Base-by-base conservation (phyloP, 1,140 invertebrate species). In the Magallana gigas region DNA sequence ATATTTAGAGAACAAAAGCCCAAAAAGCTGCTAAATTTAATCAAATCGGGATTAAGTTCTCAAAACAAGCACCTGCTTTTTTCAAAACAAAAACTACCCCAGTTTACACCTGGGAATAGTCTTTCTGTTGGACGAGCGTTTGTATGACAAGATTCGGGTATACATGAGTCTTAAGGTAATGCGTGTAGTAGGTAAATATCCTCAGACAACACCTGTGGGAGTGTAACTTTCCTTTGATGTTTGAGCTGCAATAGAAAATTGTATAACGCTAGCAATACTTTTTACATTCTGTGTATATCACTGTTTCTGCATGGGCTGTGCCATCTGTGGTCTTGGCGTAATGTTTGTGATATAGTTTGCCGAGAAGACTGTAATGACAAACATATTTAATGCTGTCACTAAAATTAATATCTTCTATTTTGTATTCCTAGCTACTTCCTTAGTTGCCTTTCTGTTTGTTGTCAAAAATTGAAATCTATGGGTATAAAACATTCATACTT, bases 21-120 rank as follows among this genome's bases (percentile, higher is more conserved):
- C 23, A 76, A 76, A 76, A 76, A 76, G 68, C 68, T 76, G 68
- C 68, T 76, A 76, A 76, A 76, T 76, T 76, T 76, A 76, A 76
- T 76, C 68, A 76, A 76, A 76, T 76, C 23, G 68, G 68, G 68
- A 76, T 76, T 76, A 76, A 76, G 36, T 76, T 76, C 68, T 76
- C 68, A 9, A 76, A 76, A 76, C 68, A 76, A 29, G 68, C 68
- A 76, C 68, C 68, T 76, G 68, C 68, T 76, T 29, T 76, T 68
- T 29, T 8, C 68, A 76, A 76, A 76, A 76, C 68, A 76, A 76
- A 76, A 76, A 18, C 68, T 48, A 76, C 12, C 23, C 18, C 23
- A 76, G 68, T 76, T 76, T 76, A 76, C 68, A 76, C 68, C 68
- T 76, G 68, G 68, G 68, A 76, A 76, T 12, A 29, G 68, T 76